Evolutionary conservation across 2,113 vertebrate species (phyloP).

Genomic region (Pterophyllum scalare): DNA sequence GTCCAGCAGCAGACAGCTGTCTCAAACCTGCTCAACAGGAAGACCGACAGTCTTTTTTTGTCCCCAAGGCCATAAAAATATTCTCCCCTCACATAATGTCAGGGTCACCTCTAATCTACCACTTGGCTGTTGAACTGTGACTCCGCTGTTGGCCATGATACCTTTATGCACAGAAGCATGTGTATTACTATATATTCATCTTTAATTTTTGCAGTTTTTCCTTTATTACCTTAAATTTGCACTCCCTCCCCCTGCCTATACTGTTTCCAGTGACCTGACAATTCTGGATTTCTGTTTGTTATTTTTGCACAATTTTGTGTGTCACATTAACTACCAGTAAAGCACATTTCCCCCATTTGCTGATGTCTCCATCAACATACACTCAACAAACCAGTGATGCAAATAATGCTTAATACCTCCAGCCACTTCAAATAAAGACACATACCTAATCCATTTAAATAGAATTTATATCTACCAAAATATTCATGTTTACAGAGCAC

Average conservation of each 20-base stretch:
- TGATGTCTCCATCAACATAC: not conserved
- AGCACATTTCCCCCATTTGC: not conserved
- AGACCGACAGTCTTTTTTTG: not conserved
- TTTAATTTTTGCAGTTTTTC: not conserved
- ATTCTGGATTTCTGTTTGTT: no score
- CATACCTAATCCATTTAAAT: not conserved
- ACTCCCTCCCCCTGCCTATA: no score
- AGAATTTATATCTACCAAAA: not conserved
- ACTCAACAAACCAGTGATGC: not conserved
- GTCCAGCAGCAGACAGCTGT: not conserved
- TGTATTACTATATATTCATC: not conserved
- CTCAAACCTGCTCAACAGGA: not conserved
- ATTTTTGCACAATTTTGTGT: no score
- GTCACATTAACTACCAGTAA: no score
- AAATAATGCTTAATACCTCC: not conserved
- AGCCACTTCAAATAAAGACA: not conserved
- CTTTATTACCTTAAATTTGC: not conserved
- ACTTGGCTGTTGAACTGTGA: not conserved
- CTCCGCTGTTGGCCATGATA: not conserved
- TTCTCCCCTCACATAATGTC: not conserved
- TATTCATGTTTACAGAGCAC: not conserved
- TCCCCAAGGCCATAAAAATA: not conserved
- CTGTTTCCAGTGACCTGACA: no score
- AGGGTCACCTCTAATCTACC: not conserved
- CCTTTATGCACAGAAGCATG: not conserved